phyloP scores from a whole-genome alignment of 1,140 invertebrate species.

The Oryctes rhinoceros region DNA sequence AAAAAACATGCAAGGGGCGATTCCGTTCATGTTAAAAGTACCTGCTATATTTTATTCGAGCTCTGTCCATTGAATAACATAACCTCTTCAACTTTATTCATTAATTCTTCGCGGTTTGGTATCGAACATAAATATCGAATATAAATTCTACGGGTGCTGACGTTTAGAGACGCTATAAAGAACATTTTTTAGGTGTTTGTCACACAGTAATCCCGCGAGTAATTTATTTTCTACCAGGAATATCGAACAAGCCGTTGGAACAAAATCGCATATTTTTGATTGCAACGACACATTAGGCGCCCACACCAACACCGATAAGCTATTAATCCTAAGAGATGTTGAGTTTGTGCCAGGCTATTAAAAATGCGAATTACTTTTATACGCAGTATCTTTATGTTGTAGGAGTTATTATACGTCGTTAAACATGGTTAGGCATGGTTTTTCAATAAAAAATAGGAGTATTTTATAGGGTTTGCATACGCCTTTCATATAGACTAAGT shows the following conservation, averaged over 20 bases:
- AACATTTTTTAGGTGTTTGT: neutral
- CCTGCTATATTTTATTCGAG: too few relatives aligned
- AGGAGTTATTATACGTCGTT: neutral
- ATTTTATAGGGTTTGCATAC: neutral
- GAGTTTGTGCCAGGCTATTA: neutral
- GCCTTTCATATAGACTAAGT: too few relatives aligned
- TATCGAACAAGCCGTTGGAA: neutral
- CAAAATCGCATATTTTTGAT: conserved; percentile 2
- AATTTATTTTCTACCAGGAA: neutral
- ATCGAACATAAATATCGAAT: neutral
- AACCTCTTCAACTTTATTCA: too few relatives aligned
- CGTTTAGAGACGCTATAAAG: neutral
- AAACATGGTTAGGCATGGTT: neutral
- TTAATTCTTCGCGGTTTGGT: neutral
- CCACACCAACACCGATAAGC: neutral
- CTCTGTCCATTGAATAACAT: too few relatives aligned
- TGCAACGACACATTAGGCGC: neutral
- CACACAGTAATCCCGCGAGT: neutral
- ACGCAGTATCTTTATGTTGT: neutral
- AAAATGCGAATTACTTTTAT: neutral
- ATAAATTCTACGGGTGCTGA: neutral
- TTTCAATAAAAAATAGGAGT: conserved; percentile 8
- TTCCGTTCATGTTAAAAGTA: too few relatives aligned
- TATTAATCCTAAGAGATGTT: neutral
- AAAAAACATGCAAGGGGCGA: too few relatives aligned